phyloP scores from a whole-genome alignment of 2,113 vertebrate genomes.

The Pterocles gutturalis region DNA sequence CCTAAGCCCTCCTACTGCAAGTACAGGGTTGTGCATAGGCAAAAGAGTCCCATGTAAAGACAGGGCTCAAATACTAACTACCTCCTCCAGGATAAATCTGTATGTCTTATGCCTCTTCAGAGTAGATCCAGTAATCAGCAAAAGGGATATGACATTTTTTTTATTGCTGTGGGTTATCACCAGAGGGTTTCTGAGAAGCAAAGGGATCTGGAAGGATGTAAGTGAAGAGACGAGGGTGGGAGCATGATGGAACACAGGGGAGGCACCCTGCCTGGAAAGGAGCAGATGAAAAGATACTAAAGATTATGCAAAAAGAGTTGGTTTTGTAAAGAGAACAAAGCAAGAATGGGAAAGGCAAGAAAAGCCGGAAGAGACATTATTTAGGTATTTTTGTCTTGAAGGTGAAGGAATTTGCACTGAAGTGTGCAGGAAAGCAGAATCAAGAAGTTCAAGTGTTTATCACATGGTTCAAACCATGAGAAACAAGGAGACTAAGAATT shows the following conservation, averaged over 20 bases:
- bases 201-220: neutral
- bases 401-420: neutral
- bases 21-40: neutral
- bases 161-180: neutral
- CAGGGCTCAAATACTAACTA: neutral
- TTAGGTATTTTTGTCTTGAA: neutral
- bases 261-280: neutral
- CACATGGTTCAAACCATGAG: neutral
- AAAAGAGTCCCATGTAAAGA: neutral
- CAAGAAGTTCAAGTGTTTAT: neutral
- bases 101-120: neutral
- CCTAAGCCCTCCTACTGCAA: neutral
- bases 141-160: neutral
- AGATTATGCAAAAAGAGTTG: rapidly evolving
- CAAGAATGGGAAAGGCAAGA: neutral
- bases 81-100: neutral
- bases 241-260: neutral
- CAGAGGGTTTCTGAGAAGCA: neutral
- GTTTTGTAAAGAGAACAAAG: neutral
- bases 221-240: neutral
- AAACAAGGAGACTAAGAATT: neutral
- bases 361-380: neutral
- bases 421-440: neutral
- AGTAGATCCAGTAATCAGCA: neutral
- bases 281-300: neutral